phyloP scores from a whole-genome alignment of 2,113 vertebrate species.

The Bothrops jararaca region DNA sequence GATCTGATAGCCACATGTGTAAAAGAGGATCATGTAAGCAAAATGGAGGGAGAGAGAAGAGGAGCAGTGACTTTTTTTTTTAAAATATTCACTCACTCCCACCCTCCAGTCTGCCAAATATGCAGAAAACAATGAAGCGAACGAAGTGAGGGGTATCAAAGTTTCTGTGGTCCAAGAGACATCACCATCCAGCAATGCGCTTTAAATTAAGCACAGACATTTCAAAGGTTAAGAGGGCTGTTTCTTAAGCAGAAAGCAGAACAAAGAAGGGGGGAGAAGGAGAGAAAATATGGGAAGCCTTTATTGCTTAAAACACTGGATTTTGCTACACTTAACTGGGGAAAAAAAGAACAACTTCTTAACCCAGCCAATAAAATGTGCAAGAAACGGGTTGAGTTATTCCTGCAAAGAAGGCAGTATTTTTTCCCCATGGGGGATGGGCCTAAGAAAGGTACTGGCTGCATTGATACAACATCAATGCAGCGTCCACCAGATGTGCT shows the following conservation, averaged over 20 bases:
- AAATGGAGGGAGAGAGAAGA: background rate
- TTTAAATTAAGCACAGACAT: slow-evolving; percentile 54
- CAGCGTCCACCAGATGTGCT: slow-evolving; percentile 34
- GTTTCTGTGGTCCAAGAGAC: slow-evolving; percentile 47
- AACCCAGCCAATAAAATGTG: background rate
- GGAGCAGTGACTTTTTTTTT: background rate
- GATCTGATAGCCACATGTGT: slow-evolving; percentile 29
- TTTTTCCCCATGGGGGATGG: background rate
- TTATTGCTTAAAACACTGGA: slow-evolving; percentile 48
- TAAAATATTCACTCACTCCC: slow-evolving; percentile 15
- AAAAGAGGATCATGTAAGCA: slow-evolving; percentile 35
- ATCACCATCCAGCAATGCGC: slow-evolving; percentile 31
- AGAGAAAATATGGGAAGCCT: slow-evolving; percentile 35
- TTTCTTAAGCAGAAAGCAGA: slow-evolving; percentile 48
- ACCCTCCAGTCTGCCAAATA: slow-evolving; percentile 44
- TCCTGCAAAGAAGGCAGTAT: background rate
- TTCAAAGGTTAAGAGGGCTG: slow-evolving; percentile 53
- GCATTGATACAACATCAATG: background rate
- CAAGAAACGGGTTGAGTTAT: background rate
- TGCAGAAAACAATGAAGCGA: slow-evolving; percentile 32
- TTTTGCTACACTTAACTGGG: slow-evolving; percentile 47
- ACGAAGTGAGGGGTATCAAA: slow-evolving; percentile 33
- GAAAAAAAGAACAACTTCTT: background rate
- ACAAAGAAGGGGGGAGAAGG: slow-evolving; percentile 49
- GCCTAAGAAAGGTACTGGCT: background rate